A percentile compares a stretch with the other conserved stretches of the same genome.
phyloP scores from a whole-genome alignment of 1,140 invertebrate genomes.

The Drosophila aff. region DNA sequence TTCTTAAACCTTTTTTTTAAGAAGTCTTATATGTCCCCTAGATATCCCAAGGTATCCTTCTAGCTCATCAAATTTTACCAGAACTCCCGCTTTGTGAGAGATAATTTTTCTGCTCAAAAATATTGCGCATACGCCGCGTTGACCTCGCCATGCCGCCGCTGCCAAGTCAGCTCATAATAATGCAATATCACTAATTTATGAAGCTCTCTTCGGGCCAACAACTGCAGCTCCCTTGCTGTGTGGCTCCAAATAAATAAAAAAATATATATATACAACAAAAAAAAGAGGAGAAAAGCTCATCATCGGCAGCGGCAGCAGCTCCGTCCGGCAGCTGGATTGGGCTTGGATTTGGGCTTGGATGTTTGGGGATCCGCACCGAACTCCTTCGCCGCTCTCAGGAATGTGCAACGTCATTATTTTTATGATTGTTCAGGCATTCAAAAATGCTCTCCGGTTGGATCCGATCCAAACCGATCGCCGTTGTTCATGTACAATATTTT shows the following conservation, averaged over 20 bases:
- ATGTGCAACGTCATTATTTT: constrained; percentile 83
- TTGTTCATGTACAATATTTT: constrained; percentile 76
- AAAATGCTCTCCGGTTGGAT: constrained; percentile 55
- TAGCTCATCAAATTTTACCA: no score
- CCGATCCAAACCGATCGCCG: constrained; percentile 35
- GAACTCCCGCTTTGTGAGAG: no score
- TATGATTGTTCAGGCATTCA: constrained; percentile 83
- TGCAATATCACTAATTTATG: constrained; percentile 83
- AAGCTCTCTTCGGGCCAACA: constrained; percentile 36
- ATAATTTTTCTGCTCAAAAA: constrained; percentile 47
- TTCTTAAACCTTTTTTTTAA: no score
- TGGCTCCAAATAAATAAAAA: constrained; percentile 32
- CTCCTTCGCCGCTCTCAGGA: constrained; percentile 54
- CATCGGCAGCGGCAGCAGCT: constrained; percentile 42
- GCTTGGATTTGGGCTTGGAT: constrained; percentile 13
- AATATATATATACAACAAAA: neutral
- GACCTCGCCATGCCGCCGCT: constrained; percentile 52
- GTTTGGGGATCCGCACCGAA: constrained; percentile 18
- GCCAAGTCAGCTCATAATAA: constrained; percentile 54
- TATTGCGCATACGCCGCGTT: constrained; percentile 75
- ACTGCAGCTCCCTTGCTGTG: constrained; percentile 60
- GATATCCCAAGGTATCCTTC: no score
- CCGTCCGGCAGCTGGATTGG: constrained; percentile 38
- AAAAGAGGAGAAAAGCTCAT: constrained; percentile 39
- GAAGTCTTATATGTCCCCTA: no score